Evolutionary conservation across 2,113 vertebrate genomes (phyloP), one percentile per base, ranked within the genome.

Genomic region (Neolamprologus cancellatus): DNA sequence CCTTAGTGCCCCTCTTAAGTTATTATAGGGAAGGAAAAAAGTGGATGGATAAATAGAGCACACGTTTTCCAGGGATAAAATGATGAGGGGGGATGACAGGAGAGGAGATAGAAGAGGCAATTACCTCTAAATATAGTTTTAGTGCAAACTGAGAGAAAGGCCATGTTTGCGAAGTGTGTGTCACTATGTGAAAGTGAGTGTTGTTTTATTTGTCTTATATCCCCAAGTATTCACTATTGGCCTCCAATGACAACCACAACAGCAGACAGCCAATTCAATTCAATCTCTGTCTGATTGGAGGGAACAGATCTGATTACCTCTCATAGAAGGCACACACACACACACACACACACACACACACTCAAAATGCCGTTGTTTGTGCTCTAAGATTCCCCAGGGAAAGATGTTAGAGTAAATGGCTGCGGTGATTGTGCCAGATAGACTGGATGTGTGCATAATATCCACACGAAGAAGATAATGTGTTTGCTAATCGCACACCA

Each of bases 391-490:
- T 91, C 94, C 91, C 90, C 48, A n/a, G 92, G 93, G 94, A 87
- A 79, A 89, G 86, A 94, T 95, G 90, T 93, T 76, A 34, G 36
- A 87, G 89, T 91, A 92, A 94, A 95, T 94, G 92, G 87, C 83
- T 88, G 85, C 54, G 8, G 90, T 94, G 93, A 95, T 95, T 91
- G 94, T 92, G 90, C 91, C 92, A 91, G 94, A 95, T 93, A 94
- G 93, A 95, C 92, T 94, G 92, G 88, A 94, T 94, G 89, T 94
- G 91, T 93, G 94, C 93, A 93, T 93, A 94, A 93, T 91, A 95
- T 93, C 89, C 94, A 94, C 94, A 91, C 81, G 6, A 87, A 94
- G 89, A 89, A 93, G 93, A 93, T 95, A 94, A 95, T 95, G 93
- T 93, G 92, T 94, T 93, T 93, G 91, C 92, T 94, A 95, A 95